Percentiles rank a stretch among this genome's conserved stretches.
Evolutionary conservation across 2,797 vertebrate genomes (phyloP).

Genomic region (Rhinoraja longicauda): DNA sequence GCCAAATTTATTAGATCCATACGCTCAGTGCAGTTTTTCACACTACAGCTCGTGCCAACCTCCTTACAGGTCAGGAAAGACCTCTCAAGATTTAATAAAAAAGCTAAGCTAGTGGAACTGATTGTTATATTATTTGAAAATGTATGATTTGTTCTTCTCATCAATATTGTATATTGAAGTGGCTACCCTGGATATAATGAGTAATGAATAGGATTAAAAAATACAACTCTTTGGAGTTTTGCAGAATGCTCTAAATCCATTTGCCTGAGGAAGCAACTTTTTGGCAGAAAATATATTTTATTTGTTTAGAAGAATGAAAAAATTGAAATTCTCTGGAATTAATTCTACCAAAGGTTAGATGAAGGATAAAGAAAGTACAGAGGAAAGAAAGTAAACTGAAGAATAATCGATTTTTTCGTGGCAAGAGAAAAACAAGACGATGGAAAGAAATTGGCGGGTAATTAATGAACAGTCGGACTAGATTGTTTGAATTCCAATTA

Average conservation of each 20-base stretch:
- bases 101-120: background rate
- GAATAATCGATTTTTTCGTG: conserved; percentile 12
- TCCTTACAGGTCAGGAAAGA: background rate
- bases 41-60: background rate
- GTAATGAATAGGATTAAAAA: background rate
- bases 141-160: background rate
- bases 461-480: conserved; percentile 5
- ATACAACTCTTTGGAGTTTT: background rate
- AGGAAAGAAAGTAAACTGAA: background rate
- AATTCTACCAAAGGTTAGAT: background rate
- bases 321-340: background rate
- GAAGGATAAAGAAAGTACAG: background rate
- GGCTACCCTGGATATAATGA: background rate
- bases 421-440: background rate
- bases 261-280: background rate
- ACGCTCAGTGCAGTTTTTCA: background rate
- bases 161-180: background rate
- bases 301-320: background rate
- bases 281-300: background rate
- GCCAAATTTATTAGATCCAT: background rate
- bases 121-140: background rate
- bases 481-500: conserved; percentile 1
- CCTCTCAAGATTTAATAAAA: background rate
- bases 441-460: background rate
- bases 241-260: background rate